Percentiles rank a stretch among this genome's conserved stretches.
Conservation (phyloP, 2,113 vertebrate species). For the Tonatia bakeri region DNA sequence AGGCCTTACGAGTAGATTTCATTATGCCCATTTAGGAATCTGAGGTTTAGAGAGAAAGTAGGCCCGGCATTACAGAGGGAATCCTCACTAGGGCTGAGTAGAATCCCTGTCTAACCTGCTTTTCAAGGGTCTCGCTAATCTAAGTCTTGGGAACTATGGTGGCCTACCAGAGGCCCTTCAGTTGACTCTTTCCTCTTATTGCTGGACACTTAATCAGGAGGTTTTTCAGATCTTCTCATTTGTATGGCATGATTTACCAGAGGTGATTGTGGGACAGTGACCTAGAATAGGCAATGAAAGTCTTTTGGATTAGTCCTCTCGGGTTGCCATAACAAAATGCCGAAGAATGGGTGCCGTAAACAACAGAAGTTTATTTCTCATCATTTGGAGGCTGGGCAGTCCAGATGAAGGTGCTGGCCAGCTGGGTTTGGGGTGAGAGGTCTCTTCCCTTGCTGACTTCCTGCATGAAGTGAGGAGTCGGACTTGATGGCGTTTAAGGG, state of each 20-base stretch:
- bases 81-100: background rate
- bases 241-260: background rate
- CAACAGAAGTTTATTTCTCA: background rate
- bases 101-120: background rate
- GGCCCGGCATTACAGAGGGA: background rate
- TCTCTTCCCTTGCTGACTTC: background rate
- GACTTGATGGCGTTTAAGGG: background rate
- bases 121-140: background rate
- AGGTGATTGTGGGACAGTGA: background rate
- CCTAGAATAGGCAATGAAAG: background rate
- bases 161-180: background rate
- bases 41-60: background rate
- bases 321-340: background rate
- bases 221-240: background rate
- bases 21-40: background rate
- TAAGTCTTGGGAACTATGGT: background rate
- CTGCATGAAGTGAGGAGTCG: background rate
- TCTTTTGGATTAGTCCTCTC: background rate
- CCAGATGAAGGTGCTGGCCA: background rate
- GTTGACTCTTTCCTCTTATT: background rate
- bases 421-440: background rate
- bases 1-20: background rate
- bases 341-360: background rate
- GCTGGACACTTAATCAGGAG: constrained; percentile 9
- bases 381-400: background rate